Evolutionary conservation across 2,113 vertebrate genomes (phyloP).

Genomic region (Neoarius graeffei): DNA sequence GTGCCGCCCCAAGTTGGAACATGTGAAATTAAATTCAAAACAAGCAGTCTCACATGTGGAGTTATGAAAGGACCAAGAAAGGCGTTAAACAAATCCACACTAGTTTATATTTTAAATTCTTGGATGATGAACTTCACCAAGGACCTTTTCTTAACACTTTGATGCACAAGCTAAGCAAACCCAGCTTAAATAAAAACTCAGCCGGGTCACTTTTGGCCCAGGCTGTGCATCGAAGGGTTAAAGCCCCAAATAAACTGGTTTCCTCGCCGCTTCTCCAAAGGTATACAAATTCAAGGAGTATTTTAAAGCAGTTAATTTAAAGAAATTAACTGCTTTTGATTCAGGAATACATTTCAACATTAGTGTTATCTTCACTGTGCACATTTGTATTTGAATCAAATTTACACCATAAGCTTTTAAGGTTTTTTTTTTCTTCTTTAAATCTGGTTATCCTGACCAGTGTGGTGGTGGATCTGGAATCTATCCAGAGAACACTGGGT

Average conservation of each 20-base stretch:
- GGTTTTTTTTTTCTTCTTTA: neutral
- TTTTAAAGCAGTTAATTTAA: no score
- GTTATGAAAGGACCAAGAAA: neutral
- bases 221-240: no score
- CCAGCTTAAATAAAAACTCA: no score
- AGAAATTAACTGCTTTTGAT: no score
- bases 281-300: no score
- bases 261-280: neutral
- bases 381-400: neutral
- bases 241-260: neutral
- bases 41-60: neutral
- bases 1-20: no score
- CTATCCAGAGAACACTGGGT: neutral
- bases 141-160: neutral
- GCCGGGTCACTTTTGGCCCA: no score
- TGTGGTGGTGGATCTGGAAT: neutral
- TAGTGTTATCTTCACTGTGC: no score
- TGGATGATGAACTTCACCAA: neutral
- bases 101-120: neutral
- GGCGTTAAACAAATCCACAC: neutral
- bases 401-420: neutral
- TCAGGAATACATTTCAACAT: no score
- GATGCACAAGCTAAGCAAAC: no score
- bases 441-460: neutral
- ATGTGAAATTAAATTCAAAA: no score